Evolutionary conservation across 1,140 invertebrate species (phyloP), one percentile per base, ranked within the genome.

Genomic region (Hylyphantes graminicola): DNA sequence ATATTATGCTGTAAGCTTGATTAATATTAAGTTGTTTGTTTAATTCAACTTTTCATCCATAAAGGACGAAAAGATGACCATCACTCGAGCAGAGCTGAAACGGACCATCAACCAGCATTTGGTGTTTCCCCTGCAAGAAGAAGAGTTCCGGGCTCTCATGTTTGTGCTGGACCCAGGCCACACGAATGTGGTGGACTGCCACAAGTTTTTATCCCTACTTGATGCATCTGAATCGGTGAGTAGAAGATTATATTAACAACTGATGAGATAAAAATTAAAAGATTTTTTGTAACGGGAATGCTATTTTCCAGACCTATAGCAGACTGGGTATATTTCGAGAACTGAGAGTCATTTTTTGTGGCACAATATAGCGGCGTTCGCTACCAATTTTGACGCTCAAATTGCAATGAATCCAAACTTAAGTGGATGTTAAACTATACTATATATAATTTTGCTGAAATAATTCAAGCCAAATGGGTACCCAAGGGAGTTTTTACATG

Each of bases 81-180:
- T 82, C 12, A 74, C 79, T 8, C 19, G 79, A 64, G 70, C 79
- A 35, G 79, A 82, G 48, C n/a, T 82, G 17, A 63, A 57, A 55
- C 63, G 64, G 55, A 65, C 70, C 4, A 82, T 82, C 17, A 82
- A 82, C 19, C 57, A 55, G 48, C 65, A 53, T 64, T 19, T 82
- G 15, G 15, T 72, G 5, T 48, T 74, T 13, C 79, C 79, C n/a
- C 3, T 82, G 2, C 54, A 12, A 35, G 79, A 82, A 54, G 59
- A 82, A 35, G 79, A 82, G 65, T 82, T 82, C 48, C 35, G 79
- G 21, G 8, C 68, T 11, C 48, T 82, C 10, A 82, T 82, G 79
- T 73, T 82, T 11, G 57, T 65, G n/a, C 48, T 82, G 15, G 79
- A 82, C 74, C 70, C 79, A 35, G 57, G 57, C 35, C 79, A 82